These are phyloP conservation scores for Ctenopoma multispine DNA, from an alignment of 2,797 vertebrate species.

Conservation along the genomic window DNA sequence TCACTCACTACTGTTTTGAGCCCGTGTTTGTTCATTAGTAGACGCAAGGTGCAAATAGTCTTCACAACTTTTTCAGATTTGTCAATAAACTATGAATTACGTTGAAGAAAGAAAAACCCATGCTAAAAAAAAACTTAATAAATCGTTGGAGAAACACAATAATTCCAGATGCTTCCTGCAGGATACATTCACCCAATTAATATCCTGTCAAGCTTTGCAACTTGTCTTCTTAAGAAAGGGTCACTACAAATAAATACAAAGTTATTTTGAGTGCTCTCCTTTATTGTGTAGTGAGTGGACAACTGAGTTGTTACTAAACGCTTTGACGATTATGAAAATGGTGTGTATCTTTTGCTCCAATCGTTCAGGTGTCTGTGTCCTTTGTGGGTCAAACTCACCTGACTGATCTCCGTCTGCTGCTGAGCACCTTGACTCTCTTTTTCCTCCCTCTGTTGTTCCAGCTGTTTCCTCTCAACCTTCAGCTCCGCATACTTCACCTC, in stretches of 20 bases:
- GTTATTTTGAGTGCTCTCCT: background rate
- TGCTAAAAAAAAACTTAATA: too few relatives aligned
- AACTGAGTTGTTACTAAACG: background rate
- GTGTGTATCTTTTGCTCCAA: background rate
- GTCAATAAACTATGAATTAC: background rate
- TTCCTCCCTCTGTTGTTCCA: conserved; percentile 94
- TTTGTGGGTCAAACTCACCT: conserved; percentile 80
- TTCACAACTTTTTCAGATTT: background rate
- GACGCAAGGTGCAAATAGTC: too few relatives aligned
- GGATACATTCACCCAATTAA: too few relatives aligned
- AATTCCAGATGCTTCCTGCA: too few relatives aligned
- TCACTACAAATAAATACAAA: too few relatives aligned
- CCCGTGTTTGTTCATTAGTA: too few relatives aligned
- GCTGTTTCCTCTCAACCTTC: conserved; percentile 93
- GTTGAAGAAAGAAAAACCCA: background rate
- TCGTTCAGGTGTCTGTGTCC: background rate
- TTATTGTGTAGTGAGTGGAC: background rate
- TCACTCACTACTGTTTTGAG: too few relatives aligned
- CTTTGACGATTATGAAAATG: background rate
- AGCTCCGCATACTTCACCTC: conserved; percentile 92
- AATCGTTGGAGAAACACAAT: too few relatives aligned
- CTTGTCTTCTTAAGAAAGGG: too few relatives aligned
- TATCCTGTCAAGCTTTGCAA: too few relatives aligned
- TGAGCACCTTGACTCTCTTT: conserved; percentile 92
- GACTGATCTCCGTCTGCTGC: conserved; percentile 93